Base-by-base conservation (phyloP, 2,113 vertebrate species). In the Ctenomys sociabilis region DNA sequence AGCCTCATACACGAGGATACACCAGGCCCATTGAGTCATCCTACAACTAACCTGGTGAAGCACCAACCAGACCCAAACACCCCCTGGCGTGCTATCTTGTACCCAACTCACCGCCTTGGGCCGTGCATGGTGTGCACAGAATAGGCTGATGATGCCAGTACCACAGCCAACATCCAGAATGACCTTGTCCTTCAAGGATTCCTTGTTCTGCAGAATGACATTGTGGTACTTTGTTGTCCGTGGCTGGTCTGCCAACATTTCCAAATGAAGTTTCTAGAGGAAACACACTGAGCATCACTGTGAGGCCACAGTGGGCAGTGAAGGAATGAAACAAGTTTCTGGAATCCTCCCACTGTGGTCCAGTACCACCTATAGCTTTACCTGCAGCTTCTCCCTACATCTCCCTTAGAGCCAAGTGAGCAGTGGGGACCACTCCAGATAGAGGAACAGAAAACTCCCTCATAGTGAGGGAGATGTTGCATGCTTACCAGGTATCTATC, bases 111-210 rank as follows among this genome's bases (percentile, higher is more conserved):
- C 99, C 85, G 97, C 97, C 77, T 98, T 98, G 49, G 99, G 98
- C 63, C 98, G 96, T 0, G 99, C 98, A 1, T 99, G 93, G 45
- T 98, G 98, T 26, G 98, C 98, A 11, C 99, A 99, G 96, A 99
- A 99, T 40, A 99, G 97, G 94, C 99, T 99, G 97, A 99, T 98
- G 95, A 99, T 98, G 13, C 98, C 99, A 0, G 99, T 99, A 13
- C 99, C 99, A 75, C 99, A 99, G 96, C 99, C 99, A 0, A 99
- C 97, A 19, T 99, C 99, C 98, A 99, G 97, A 72, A 99, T 98
- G 93, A 98, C 98, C 88, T 99, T 99, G 22, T 97, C 98, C 89
- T 88, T 97, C 77, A 99, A 98, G 30, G 98, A 96, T 5, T 97
- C 91, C 7, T 98, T 98, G 92, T 99, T 99, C 95, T 95, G 98